These are phyloP conservation scores for Onychorhynchus coronatus DNA, from an alignment of 2,113 vertebrate genomes.

Conservation along the genomic window DNA sequence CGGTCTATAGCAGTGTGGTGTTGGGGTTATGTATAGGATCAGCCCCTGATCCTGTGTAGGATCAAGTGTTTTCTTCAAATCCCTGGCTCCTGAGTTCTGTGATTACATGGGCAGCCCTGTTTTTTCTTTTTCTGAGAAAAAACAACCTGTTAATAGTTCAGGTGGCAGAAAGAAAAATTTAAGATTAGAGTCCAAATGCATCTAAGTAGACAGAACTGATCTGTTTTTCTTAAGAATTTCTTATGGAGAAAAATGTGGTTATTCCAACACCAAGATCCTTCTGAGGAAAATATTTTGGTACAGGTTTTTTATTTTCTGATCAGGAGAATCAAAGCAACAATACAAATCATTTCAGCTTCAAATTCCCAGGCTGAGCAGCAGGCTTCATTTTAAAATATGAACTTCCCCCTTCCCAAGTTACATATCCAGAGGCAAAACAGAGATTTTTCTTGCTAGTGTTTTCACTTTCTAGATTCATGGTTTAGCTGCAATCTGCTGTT, in stretches of 20 bases:
- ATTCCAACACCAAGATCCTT: neutral
- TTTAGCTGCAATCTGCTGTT: neutral
- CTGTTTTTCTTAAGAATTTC: neutral
- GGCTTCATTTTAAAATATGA: constrained; percentile 9
- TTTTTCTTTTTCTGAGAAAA: neutral
- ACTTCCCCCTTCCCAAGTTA: neutral
- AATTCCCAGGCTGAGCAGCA: neutral
- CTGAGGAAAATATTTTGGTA: neutral
- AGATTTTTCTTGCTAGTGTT: neutral
- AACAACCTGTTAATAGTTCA: neutral
- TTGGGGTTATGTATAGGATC: neutral
- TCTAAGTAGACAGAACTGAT: neutral
- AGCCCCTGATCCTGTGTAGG: neutral
- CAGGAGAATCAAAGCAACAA: neutral
- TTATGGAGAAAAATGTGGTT: neutral
- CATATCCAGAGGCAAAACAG: neutral
- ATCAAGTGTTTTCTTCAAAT: neutral
- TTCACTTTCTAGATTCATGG: neutral
- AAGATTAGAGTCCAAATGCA: neutral
- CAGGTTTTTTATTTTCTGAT: neutral
- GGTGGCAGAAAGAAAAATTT: neutral
- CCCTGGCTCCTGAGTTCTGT: neutral
- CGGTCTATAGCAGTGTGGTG: neutral
- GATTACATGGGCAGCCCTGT: neutral
- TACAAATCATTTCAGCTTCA: neutral